Conservation (phyloP, 2,888 invertebrate species). For the Pediacus dermestoides region DNA sequence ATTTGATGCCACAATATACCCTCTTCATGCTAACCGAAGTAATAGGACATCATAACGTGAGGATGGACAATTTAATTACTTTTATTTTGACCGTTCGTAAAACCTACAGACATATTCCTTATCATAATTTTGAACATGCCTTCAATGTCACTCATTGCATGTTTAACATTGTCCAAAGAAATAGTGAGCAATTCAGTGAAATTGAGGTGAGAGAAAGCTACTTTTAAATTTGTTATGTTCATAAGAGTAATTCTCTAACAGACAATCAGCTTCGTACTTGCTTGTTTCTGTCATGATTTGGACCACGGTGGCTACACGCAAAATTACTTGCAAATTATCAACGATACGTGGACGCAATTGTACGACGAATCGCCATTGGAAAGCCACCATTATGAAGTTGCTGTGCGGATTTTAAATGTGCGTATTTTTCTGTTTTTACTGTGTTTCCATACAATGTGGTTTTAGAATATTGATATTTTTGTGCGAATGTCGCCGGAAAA, state of each 20-base stretch:
- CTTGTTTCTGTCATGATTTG: conserved; percentile 60
- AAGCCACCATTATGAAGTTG: conserved; percentile 58
- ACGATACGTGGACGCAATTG: conserved; percentile 55
- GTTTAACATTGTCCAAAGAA: conserved; percentile 54
- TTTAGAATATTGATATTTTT: conserved; percentile 55
- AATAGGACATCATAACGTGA: conserved; percentile 49
- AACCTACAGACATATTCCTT: conserved; percentile 56
- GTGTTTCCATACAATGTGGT: too few relatives aligned
- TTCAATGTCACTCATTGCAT: conserved; percentile 62
- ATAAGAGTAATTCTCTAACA: conserved; percentile 53
- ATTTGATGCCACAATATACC: conserved; percentile 55
- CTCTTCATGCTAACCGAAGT: conserved; percentile 55
- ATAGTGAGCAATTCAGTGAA: conserved; percentile 35
- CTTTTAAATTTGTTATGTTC: conserved; percentile 13
- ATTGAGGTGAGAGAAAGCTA: conserved; percentile 26
- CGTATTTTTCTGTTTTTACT: conserved; percentile 19
- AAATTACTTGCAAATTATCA: conserved; percentile 56
- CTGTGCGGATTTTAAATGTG: conserved; percentile 58
- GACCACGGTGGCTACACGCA: conserved; percentile 64
- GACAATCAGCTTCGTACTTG: conserved; percentile 51
- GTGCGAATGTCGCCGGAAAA: conserved; percentile 45
- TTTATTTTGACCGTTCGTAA: conserved; percentile 53
- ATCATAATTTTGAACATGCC: conserved; percentile 63
- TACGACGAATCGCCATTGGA: conserved; percentile 59
- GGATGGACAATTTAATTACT: conserved; percentile 45